A percentile compares a stretch with the other conserved stretches of the same genome.
phyloP scores from a whole-genome alignment of 2,113 vertebrate genomes.

The Oryzias javanicus region DNA sequence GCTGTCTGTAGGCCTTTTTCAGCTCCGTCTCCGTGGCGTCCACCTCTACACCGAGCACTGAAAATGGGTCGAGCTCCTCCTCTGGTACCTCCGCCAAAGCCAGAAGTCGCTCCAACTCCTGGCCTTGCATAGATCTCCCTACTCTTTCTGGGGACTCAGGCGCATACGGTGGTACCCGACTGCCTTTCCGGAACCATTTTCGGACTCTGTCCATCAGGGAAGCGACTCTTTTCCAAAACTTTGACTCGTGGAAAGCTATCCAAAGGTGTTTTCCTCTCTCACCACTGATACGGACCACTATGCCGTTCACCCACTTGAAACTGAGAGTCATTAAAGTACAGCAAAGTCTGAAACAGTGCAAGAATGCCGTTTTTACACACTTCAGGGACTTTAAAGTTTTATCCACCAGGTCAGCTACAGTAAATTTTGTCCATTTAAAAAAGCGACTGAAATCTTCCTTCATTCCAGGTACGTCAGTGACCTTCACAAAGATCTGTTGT shows the following conservation, averaged over 20 bases:
- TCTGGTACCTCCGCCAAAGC: conserved; percentile 85
- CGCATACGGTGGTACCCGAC: not conserved
- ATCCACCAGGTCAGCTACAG: conserved; percentile 57
- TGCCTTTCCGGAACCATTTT: conserved; percentile 51
- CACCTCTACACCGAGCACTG: conserved; percentile 85
- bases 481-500: conserved; percentile 67
- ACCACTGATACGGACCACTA: conserved; percentile 41
- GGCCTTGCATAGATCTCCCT: conserved; percentile 71
- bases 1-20: conserved; percentile 88
- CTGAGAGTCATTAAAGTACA: conserved; percentile 72
- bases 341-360: conserved; percentile 74
- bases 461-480: conserved; percentile 74
- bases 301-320: conserved; percentile 62
- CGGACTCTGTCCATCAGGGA: conserved; percentile 47
- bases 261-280: conserved; percentile 70
- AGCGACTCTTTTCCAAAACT: conserved; percentile 67
- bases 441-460: conserved; percentile 69
- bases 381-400: conserved; percentile 51
- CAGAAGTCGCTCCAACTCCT: conserved; percentile 86
- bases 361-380: conserved; percentile 63
- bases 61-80: conserved; percentile 90
- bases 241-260: conserved; percentile 72
- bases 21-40: conserved; percentile 86
- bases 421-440: conserved; percentile 58
- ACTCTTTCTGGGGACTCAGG: conserved; percentile 69